Conservation (phyloP, 1,140 invertebrate species). For the Copidosoma floridanum region DNA sequence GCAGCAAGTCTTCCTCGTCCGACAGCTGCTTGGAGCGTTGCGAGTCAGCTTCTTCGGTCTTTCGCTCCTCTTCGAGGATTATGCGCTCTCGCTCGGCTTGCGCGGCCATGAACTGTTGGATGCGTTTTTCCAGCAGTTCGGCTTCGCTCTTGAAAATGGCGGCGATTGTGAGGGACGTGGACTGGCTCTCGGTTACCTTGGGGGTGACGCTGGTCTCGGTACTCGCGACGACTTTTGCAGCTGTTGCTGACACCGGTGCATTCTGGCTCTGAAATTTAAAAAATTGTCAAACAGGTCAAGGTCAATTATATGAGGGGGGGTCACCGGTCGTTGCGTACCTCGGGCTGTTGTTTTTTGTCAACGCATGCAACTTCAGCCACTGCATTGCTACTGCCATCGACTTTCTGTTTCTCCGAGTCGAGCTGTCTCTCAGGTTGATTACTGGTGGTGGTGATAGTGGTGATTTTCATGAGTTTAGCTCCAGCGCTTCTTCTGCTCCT, state of each 20-base stretch:
- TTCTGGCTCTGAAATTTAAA: background rate
- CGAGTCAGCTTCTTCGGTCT: constrained; percentile 57
- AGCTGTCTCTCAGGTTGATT: constrained; percentile 43
- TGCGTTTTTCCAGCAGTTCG: constrained; percentile 55
- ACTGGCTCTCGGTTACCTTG: constrained; percentile 45
- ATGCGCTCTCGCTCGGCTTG: constrained; percentile 53
- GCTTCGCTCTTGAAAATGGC: constrained; percentile 57
- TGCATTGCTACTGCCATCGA: no score
- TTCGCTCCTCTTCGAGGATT: constrained; percentile 56
- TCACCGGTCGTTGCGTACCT: no score
- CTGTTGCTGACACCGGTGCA: no score
- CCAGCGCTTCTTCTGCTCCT: constrained; percentile 32
- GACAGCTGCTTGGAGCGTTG: constrained; percentile 63
- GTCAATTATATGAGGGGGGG: background rate
- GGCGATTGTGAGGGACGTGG: constrained; percentile 51
- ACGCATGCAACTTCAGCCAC: no score
- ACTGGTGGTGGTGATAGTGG: no score
- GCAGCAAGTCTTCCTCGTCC: constrained; percentile 77
- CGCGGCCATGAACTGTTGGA: constrained; percentile 54
- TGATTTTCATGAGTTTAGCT: constrained; percentile 38
- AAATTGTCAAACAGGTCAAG: background rate
- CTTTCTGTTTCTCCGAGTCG: constrained; percentile 13
- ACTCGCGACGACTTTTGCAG: no score
- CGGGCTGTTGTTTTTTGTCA: no score
- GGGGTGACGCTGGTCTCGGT: no score